Evolutionary conservation across 2,888 invertebrate species (phyloP), one percentile per base, ranked within the genome.

Genomic region (Thymelicus acteon): DNA sequence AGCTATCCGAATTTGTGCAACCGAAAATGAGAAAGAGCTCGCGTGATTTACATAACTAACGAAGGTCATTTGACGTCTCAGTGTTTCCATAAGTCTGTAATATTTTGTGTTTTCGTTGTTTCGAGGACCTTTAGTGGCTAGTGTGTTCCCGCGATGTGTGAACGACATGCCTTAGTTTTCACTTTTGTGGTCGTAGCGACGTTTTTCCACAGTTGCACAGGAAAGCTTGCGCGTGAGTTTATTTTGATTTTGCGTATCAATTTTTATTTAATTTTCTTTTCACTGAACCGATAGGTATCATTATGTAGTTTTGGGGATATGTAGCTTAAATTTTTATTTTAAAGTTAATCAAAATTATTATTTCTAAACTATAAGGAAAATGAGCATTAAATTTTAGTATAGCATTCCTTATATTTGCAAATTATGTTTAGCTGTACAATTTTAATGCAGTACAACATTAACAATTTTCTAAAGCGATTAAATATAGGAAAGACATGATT

Each of bases 1-100:
- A 87, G 84, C 82, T 84, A 81, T 80, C 78, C 80, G 84, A 85
- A 88, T 91, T 91, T 88, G 85, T 92, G 92, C 91, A 92, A 93
- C 83, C 84, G 79, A 87, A 86, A 88, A 88, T 90, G 87, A 89
- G 88, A 91, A 88, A 90, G 85, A 90, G 90, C 88, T 81, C 77
- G 92, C 87, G 89, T 82, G 74, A 77, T 92, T 90, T 86, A 85
- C 90, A 88, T 91, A 89, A 86, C 83, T 77, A 77, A 68, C 82
- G 81, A 84, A 84, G 87, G 84, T 85, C 85, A 83, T 74, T 78
- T 39, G 44, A 10, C 52, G 44, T 31, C 78, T 77, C 83, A 88
- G 89, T 88, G 84, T 77, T 81, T 75, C 81, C 77, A 79, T 75
- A 79, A 82, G 80, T 79, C 81, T 85, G 76, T 76, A 76, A 73